phyloP scores from a whole-genome alignment of 2,113 vertebrate species.

The Sialia sialis region DNA sequence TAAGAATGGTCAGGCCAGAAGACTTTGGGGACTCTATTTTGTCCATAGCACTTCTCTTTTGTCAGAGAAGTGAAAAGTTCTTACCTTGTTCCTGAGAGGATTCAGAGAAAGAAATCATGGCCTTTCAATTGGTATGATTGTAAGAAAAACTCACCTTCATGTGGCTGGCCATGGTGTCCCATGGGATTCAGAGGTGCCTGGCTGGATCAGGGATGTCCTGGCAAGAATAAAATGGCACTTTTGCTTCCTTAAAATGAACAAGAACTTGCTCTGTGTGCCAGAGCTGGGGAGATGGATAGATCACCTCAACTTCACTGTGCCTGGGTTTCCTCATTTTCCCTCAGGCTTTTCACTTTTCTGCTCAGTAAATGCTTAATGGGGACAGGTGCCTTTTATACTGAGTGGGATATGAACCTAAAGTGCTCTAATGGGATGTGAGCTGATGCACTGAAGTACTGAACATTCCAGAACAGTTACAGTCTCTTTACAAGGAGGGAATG shows the following conservation, averaged over 20 bases:
- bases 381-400: background rate
- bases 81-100: background rate
- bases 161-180: background rate
- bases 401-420: background rate
- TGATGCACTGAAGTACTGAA: background rate
- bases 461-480: background rate
- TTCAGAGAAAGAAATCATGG: background rate
- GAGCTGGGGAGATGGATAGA: rapidly evolving
- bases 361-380: background rate
- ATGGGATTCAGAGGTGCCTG: background rate
- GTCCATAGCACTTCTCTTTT: no score
- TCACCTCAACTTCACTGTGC: background rate
- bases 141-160: background rate
- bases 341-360: background rate
- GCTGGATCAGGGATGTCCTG: background rate
- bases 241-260: background rate
- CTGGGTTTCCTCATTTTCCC: background rate
- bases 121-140: background rate
- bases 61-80: background rate
- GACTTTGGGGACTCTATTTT: background rate
- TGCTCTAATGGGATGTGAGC: background rate
- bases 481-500: background rate
- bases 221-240: background rate
- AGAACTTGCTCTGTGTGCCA: background rate
- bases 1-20: background rate